Conservation (phyloP, 53 echinoderm and acorn worm genomes). For the Hippasteria phrygiana region DNA sequence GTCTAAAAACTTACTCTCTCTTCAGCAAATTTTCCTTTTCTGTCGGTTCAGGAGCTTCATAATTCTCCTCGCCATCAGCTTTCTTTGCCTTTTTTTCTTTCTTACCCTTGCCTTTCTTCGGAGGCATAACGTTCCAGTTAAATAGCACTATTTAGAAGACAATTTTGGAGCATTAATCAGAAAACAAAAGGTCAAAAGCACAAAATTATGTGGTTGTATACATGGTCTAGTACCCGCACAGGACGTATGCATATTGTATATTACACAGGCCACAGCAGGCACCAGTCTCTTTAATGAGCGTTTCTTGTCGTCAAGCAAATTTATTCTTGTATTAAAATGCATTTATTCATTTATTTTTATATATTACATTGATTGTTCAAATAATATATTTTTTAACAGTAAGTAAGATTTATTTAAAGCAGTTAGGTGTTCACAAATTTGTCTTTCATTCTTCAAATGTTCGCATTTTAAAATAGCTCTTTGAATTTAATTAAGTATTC, state of each 20-base stretch:
- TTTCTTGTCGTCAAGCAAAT: slow-evolving; percentile 31
- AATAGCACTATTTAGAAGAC: background rate
- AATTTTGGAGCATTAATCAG: background rate
- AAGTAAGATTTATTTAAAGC: background rate
- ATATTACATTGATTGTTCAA: background rate
- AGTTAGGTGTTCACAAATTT: too few relatives aligned
- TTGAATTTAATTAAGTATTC: slow-evolving; percentile 7
- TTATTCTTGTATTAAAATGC: background rate
- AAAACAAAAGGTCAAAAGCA: background rate
- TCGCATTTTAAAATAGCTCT: background rate
- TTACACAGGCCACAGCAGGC: background rate
- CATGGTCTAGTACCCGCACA: slow-evolving; percentile 6
- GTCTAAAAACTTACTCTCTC: slow-evolving; percentile 86
- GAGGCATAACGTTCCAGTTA: slow-evolving; percentile 74
- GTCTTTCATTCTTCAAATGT: background rate
- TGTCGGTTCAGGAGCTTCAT: slow-evolving; percentile 90
- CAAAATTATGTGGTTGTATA: slow-evolving; percentile 2
- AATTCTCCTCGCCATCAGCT: slow-evolving; percentile 68
- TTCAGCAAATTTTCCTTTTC: slow-evolving; percentile 94
- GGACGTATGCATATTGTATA: background rate
- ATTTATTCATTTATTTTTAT: background rate
- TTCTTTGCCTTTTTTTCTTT: slow-evolving; percentile 88
- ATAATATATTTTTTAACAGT: background rate
- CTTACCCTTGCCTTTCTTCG: slow-evolving; percentile 86
- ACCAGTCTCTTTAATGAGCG: slow-evolving; percentile 41